These are phyloP conservation scores for Byasa hedistus DNA, from an alignment of 2,888 invertebrate genomes.

Conservation along the genomic window DNA sequence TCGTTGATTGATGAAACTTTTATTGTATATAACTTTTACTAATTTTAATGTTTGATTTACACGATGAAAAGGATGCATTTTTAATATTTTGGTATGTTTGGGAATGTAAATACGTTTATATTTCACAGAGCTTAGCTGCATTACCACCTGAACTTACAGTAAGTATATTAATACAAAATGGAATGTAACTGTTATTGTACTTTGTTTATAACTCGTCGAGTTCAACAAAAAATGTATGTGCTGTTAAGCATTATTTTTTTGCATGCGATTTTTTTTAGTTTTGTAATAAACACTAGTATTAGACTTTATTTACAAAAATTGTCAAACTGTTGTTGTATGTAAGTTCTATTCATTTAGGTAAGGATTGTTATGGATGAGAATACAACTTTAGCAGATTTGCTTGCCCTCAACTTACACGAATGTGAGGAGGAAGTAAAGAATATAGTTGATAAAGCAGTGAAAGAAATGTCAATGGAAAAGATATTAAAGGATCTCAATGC, in stretches of 20 bases:
- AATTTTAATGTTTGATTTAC: neutral
- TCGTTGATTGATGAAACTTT: slow-evolving; percentile 10
- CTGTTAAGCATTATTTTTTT: slow-evolving; percentile 10
- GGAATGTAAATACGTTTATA: slow-evolving; percentile 77
- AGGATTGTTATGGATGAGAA: slow-evolving; percentile 95
- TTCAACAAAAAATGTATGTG: slow-evolving; percentile 2
- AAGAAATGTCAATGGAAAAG: slow-evolving; percentile 99
- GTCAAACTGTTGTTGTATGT: neutral
- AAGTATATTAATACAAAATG: slow-evolving; percentile 72
- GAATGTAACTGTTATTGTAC: slow-evolving; percentile 11
- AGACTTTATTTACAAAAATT: too few species aligned
- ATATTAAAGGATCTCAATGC: slow-evolving; percentile 92
- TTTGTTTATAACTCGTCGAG: slow-evolving; percentile 13
- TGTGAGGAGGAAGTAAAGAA: slow-evolving; percentile 98
- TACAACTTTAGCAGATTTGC: slow-evolving; percentile 94
- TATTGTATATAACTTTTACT: slow-evolving; percentile 46
- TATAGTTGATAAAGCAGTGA: slow-evolving; percentile 98
- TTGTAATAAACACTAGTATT: neutral
- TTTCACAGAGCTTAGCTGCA: slow-evolving; percentile 90
- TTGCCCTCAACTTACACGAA: slow-evolving; percentile 95
- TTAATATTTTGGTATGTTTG: slow-evolving; percentile 41
- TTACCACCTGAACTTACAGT: slow-evolving; percentile 89
- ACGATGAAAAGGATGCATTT: slow-evolving; percentile 7
- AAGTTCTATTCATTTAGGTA: slow-evolving; percentile 79
- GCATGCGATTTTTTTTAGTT: slow-evolving; percentile 13